Base-by-base conservation (phyloP, 2,797 vertebrate species). In the Cygnus olor region DNA sequence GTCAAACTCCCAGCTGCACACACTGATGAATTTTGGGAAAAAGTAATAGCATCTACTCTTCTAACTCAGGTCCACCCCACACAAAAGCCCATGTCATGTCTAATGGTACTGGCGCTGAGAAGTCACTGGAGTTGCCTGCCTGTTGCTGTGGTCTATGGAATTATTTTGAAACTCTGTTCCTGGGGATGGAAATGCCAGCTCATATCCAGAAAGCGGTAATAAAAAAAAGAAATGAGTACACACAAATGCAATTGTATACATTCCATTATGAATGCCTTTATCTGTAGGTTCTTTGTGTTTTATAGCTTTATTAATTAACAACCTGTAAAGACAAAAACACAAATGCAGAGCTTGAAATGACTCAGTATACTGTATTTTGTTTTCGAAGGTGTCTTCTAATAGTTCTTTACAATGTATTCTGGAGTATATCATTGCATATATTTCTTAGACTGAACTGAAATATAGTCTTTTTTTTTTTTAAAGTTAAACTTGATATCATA, bases 391-490 rank as follows among this genome's bases (percentile, higher is more conserved):
- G 30, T 69, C 56, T 76, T 77, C 88, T 86, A 89, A 45, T 28
- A 85, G 40, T 22, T 76, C 38, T 77, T 89, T 82, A 71, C 32
- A 73, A 66, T 1, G 10, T 61, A 92, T 83, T 85, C 72, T 71
- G 38, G 28, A 73, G 19, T 60, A 73, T 15, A 80, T 44, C 5
- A 53, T 65, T 73, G 86, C 28, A 65, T 17, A 92, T 81, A 81
- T 87, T 88, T 76, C 24, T 84, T 88, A 91, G 81, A 79, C 54
- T 68, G 61, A 96, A 76, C n/a, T 83, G 92, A 80, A 85, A 60
- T 58, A 40, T 14, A 66, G 38, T 32, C 18, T 54, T 80, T 94
- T 91, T 36, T n/a, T n/a, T 36, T 38, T 85, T 77, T 36, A 71
- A 91, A 92, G 45, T 85, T 94, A 89, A 94, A 94, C 34, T 82